Percentiles rank a stretch among this genome's conserved stretches.
Evolutionary conservation across 1,140 invertebrate genomes (phyloP).

Genomic region (Apocrypta bakeri): DNA sequence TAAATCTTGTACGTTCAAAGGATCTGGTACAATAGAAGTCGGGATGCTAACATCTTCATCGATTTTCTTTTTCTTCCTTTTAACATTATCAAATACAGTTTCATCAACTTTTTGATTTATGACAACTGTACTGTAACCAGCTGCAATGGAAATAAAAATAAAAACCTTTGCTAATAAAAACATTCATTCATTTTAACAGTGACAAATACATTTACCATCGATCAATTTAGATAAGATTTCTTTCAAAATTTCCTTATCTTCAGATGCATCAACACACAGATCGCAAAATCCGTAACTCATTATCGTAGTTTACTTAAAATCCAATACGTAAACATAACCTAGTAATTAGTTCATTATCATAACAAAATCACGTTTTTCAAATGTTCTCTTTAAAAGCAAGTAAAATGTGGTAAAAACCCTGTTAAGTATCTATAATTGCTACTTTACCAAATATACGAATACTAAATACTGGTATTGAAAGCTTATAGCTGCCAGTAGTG

Average conservation of each 20-base stretch:
- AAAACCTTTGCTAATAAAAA: slow-evolving; percentile 30
- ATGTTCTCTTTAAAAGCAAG: too few species aligned
- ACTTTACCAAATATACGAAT: too few species aligned
- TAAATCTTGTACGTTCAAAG: slow-evolving; percentile 59
- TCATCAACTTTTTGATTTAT: slow-evolving; percentile 72
- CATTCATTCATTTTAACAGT: slow-evolving; percentile 36
- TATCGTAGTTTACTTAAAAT: not conserved
- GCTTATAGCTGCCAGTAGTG: too few species aligned
- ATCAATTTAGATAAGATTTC: slow-evolving; percentile 57
- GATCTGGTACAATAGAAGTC: slow-evolving; percentile 54
- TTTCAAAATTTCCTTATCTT: slow-evolving; percentile 49
- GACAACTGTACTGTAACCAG: slow-evolving; percentile 71
- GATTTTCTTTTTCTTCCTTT: slow-evolving; percentile 69
- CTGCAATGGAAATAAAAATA: slow-evolving; percentile 58
- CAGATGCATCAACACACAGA: slow-evolving; percentile 61
- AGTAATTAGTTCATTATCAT: not conserved
- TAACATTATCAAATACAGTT: slow-evolving; percentile 65
- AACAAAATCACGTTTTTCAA: too few species aligned
- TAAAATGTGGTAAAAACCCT: too few species aligned
- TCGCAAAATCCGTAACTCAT: slow-evolving; percentile 66
- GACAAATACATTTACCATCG: slow-evolving; percentile 57
- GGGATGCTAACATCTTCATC: slow-evolving; percentile 44
- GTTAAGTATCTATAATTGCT: too few species aligned
- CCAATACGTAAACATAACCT: not conserved
- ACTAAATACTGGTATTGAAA: too few species aligned